Conservation (phyloP, 2,113 vertebrate species). For the Anas platyrhynchos region DNA sequence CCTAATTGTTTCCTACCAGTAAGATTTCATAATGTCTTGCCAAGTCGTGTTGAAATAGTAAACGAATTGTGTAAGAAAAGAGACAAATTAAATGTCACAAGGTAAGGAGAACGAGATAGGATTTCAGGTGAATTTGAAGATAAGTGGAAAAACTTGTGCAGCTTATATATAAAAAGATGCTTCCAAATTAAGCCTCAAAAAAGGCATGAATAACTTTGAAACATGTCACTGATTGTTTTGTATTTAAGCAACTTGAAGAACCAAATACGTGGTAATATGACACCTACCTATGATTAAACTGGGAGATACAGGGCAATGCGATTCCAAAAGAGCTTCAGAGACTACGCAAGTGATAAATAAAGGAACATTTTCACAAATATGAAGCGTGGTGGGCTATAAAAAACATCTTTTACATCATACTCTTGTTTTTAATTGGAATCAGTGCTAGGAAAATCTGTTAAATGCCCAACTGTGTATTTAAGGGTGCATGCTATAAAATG, state of each 20-base stretch:
- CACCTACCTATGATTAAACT: slow-evolving; percentile 23
- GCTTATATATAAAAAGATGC: slow-evolving; percentile 26
- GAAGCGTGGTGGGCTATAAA: neutral
- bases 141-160: neutral
- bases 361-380: neutral
- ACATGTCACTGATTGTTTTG: slow-evolving; percentile 25
- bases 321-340: neutral
- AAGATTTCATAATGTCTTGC: slow-evolving; percentile 3
- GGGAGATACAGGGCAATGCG: neutral
- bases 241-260: slow-evolving; percentile 15
- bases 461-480: neutral
- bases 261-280: neutral
- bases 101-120: neutral
- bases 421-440: neutral
- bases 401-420: neutral
- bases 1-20: neutral
- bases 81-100: slow-evolving; percentile 41
- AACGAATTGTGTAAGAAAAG: slow-evolving; percentile 20
- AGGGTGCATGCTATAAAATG: neutral
- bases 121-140: slow-evolving; percentile 33
- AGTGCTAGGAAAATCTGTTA: neutral
- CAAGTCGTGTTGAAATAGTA: slow-evolving; percentile 40
- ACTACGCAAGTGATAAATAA: neutral
- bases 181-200: slow-evolving; percentile 25
- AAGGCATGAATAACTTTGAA: neutral